Conservation (phyloP, 1,140 invertebrate species). For the Teleopsis dalmanni region DNA sequence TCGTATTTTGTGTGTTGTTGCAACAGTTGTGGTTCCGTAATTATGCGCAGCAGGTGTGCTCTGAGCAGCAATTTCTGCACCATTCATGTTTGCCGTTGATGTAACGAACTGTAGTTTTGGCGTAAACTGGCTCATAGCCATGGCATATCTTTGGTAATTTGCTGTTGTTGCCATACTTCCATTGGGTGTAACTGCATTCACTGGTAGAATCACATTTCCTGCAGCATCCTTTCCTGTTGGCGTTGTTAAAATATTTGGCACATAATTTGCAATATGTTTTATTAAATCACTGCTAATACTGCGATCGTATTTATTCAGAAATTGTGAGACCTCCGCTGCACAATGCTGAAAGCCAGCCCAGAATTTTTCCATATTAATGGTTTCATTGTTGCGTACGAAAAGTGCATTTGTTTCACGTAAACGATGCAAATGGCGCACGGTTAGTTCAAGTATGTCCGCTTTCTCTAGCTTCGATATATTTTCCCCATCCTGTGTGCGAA, state of each 20-base stretch:
- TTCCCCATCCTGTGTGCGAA: conserved; percentile 52
- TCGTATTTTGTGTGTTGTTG: background rate
- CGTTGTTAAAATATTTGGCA: conserved; percentile 10
- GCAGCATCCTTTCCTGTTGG: background rate
- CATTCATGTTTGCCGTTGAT: background rate
- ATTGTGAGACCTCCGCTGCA: conserved; percentile 54
- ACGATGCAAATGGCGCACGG: conserved; percentile 67
- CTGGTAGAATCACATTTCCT: background rate
- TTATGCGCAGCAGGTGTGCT: too few species aligned
- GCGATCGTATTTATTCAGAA: conserved; percentile 14
- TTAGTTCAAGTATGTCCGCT: conserved; percentile 83
- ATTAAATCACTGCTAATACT: conserved; percentile 14
- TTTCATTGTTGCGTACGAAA: conserved; percentile 40
- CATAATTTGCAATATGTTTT: conserved; percentile 17
- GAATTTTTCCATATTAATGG: conserved; percentile 52
- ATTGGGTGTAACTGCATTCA: background rate
- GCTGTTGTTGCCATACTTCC: conserved; percentile 1
- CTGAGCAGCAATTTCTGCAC: too few species aligned
- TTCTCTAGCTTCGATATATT: conserved; percentile 78
- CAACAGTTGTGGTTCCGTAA: too few species aligned
- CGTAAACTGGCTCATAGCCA: background rate
- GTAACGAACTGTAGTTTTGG: background rate
- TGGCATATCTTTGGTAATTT: conserved; percentile 5
- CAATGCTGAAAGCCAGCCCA: conserved; percentile 73
- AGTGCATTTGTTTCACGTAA: conserved; percentile 54